Percentiles rank a stretch among this genome's conserved stretches.
Conservation (phyloP, 2,113 vertebrate genomes). For the Chaenocephalus aceratus region DNA sequence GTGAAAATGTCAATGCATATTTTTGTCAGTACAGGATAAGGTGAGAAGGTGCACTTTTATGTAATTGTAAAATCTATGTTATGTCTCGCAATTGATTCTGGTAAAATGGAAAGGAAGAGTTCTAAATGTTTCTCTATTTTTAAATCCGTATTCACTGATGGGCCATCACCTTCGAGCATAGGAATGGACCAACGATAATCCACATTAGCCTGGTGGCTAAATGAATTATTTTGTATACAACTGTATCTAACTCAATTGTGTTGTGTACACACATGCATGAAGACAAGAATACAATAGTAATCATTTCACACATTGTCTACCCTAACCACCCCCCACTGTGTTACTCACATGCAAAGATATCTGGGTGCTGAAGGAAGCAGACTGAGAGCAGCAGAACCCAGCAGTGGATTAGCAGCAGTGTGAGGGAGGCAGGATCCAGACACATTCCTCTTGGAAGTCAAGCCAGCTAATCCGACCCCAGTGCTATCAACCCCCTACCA, state of each 20-base stretch:
- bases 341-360: constrained; percentile 18
- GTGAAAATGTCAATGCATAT: constrained; percentile 65
- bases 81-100: not conserved
- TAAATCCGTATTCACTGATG: constrained; percentile 12
- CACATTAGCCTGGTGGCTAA: constrained; percentile 9
- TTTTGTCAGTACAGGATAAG: constrained; percentile 49
- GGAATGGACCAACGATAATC: constrained; percentile 12
- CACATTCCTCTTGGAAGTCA: constrained; percentile 63
- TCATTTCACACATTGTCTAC: not conserved
- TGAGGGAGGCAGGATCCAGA: constrained; percentile 61
- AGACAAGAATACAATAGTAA: not conserved
- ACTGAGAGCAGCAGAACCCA: constrained; percentile 53
- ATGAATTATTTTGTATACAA: not conserved
- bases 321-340: not conserved
- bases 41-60: constrained; percentile 27
- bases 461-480: constrained; percentile 69
- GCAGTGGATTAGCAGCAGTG: constrained; percentile 63
- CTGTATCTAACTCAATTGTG: not conserved
- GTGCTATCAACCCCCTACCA: constrained; percentile 69
- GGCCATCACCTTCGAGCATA: constrained; percentile 8
- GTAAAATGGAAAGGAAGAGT: not conserved
- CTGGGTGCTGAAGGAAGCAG: constrained; percentile 47
- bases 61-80: constrained; percentile 27
- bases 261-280: constrained; percentile 5
- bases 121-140: constrained; percentile 6